Conservation (phyloP, 2,888 invertebrate species). For the Morinoia aosen region DNA sequence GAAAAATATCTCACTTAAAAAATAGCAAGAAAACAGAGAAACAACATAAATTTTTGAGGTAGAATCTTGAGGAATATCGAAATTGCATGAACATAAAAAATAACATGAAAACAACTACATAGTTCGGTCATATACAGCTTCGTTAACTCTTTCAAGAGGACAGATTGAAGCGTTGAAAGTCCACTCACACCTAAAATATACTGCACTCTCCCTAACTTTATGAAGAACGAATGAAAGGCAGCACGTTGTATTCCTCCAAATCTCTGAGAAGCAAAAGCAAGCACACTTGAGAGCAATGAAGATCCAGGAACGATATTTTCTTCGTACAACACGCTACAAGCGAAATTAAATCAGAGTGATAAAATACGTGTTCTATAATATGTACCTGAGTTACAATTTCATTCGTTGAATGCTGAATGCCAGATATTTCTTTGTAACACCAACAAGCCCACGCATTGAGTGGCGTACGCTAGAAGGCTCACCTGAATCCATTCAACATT, state of each 20-base stretch:
- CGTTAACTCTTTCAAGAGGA: not conserved
- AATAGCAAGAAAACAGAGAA: not conserved
- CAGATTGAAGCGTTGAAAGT: not conserved
- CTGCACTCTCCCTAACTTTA: not conserved
- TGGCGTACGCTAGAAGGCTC: not conserved
- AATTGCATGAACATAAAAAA: not conserved
- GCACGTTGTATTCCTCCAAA: not conserved
- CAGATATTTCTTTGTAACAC: not conserved
- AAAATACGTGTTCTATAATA: not conserved
- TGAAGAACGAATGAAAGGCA: not conserved
- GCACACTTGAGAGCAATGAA: not conserved
- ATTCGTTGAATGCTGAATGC: not conserved
- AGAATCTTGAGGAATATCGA: conserved; percentile 4
- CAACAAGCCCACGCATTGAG: not conserved
- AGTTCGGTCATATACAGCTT: not conserved
- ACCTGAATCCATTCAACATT: not conserved
- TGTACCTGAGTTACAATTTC: not conserved
- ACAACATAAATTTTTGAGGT: conserved; percentile 9
- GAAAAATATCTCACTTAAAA: not conserved
- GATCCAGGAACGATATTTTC: not conserved
- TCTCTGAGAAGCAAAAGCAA: not conserved
- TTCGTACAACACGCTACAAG: not conserved
- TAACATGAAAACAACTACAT: not conserved
- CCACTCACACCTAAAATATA: not conserved
- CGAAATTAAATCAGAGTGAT: not conserved